A percentile compares a stretch with the other conserved stretches of the same genome.
These are phyloP conservation scores for Perizoma flavofasciatum DNA, from an alignment of 2,888 invertebrate genomes.

Conservation along the genomic window DNA sequence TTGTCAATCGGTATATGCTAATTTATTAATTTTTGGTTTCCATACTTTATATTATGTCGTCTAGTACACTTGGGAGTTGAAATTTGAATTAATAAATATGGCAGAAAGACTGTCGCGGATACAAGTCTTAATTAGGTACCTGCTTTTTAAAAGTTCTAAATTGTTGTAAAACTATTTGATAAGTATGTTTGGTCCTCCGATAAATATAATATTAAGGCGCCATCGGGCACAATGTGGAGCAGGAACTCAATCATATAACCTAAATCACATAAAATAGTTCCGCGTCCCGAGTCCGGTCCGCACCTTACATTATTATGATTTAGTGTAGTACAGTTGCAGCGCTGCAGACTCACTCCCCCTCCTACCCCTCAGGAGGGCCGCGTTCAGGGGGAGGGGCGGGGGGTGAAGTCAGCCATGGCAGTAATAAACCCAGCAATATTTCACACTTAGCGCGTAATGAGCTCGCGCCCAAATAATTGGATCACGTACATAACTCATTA, in stretches of 20 bases:
- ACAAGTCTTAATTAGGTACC: too few relatives aligned
- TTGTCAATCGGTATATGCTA: too few relatives aligned
- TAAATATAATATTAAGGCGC: too few relatives aligned
- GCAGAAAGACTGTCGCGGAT: too few relatives aligned
- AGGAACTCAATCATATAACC: constrained; percentile 37
- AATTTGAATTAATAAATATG: too few relatives aligned
- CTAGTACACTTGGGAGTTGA: too few relatives aligned
- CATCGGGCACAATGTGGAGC: constrained; percentile 6
- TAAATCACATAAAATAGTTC: constrained; percentile 34
- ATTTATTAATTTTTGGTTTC: too few relatives aligned
- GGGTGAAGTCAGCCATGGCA: constrained; percentile 66
- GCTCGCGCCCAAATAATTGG: constrained; percentile 85
- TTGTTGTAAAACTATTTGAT: too few relatives aligned
- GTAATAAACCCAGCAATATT: constrained; percentile 83
- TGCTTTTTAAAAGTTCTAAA: too few relatives aligned
- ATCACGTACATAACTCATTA: constrained; percentile 85
- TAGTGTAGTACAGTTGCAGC: constrained; percentile 75
- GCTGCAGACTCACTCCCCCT: constrained; percentile 56
- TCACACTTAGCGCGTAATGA: constrained; percentile 85
- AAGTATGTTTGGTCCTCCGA: too few relatives aligned
- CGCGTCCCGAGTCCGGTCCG: constrained; percentile 52
- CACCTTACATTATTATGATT: constrained; percentile 80
- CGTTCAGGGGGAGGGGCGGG: constrained; percentile 15
- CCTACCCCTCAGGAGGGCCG: constrained; percentile 16
- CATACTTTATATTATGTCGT: too few relatives aligned